A percentile compares a stretch with the other conserved stretches of the same genome.
phyloP scores from a whole-genome alignment of 1,140 invertebrate genomes.

The Diachasmimorpha longicaudata region DNA sequence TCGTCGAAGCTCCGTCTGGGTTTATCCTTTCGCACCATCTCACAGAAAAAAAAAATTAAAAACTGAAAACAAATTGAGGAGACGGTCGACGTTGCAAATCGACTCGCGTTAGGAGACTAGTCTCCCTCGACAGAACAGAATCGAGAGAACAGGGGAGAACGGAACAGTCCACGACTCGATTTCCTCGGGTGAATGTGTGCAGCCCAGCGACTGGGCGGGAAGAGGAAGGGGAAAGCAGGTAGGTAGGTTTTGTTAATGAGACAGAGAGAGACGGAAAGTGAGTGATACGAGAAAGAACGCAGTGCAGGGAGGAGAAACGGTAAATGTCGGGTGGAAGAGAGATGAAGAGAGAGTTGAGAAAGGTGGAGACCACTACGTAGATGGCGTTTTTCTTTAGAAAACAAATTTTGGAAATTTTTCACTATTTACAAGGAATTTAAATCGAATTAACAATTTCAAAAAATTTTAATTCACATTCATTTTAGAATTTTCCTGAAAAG shows the following conservation, averaged over 20 bases:
- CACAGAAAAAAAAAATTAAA: background rate
- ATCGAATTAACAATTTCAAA: too few relatives aligned
- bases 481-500: too few relatives aligned
- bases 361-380: background rate
- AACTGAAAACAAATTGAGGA: background rate
- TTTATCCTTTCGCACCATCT: slow-evolving; percentile 56
- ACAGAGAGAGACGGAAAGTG: slow-evolving; percentile 20
- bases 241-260: background rate
- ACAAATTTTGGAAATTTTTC: too few relatives aligned
- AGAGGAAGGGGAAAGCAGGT: background rate
- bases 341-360: background rate
- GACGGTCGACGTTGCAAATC: slow-evolving; percentile 25
- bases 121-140: background rate
- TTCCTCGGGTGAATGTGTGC: slow-evolving; percentile 21
- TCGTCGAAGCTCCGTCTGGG: slow-evolving; percentile 43
- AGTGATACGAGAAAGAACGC: slow-evolving; percentile 18
- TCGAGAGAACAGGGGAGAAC: background rate
- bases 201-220: background rate
- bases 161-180: background rate
- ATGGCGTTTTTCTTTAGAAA: background rate
- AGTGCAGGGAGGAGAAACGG: background rate
- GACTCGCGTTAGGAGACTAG: slow-evolving; percentile 6
- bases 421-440: background rate
- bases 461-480: too few relatives aligned
- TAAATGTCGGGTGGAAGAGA: background rate